phyloP scores from a whole-genome alignment of 1,140 invertebrate genomes.

The Andrena cerasifolii region DNA sequence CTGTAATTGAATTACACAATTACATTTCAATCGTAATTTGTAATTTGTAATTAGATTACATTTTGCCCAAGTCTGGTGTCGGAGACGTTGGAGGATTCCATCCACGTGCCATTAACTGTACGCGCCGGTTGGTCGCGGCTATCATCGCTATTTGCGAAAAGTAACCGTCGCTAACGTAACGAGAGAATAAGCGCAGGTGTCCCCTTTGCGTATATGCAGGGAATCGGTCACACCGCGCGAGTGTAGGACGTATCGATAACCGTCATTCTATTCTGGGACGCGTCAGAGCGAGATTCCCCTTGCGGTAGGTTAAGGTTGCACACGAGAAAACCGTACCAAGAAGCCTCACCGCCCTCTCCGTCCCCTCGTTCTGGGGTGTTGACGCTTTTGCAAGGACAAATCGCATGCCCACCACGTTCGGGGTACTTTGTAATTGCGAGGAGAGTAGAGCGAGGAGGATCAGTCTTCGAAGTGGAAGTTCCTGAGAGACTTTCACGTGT shows the following conservation, averaged over 20 bases:
- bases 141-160: background rate
- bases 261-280: slow-evolving; percentile 42
- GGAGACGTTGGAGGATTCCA: slow-evolving; percentile 13
- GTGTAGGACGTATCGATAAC: slow-evolving; percentile 23
- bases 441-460: slow-evolving; percentile 3
- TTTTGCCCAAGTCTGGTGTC: no score
- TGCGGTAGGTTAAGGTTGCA: slow-evolving; percentile 65
- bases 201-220: background rate
- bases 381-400: slow-evolving; percentile 49
- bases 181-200: background rate
- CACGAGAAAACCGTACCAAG: slow-evolving; percentile 24
- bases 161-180: slow-evolving; percentile 2
- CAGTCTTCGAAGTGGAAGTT: background rate
- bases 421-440: slow-evolving; percentile 38
- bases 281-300: slow-evolving; percentile 28
- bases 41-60: no score
- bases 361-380: background rate
- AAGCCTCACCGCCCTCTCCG: slow-evolving; percentile 1
- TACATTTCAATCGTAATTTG: no score
- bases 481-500: background rate
- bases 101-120: slow-evolving; percentile 37
- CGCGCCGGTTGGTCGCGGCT: background rate
- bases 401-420: slow-evolving; percentile 50
- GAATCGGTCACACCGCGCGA: background rate
- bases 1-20: no score